phyloP scores from a whole-genome alignment of 2,797 vertebrate species.

The Gallirallus australis region DNA sequence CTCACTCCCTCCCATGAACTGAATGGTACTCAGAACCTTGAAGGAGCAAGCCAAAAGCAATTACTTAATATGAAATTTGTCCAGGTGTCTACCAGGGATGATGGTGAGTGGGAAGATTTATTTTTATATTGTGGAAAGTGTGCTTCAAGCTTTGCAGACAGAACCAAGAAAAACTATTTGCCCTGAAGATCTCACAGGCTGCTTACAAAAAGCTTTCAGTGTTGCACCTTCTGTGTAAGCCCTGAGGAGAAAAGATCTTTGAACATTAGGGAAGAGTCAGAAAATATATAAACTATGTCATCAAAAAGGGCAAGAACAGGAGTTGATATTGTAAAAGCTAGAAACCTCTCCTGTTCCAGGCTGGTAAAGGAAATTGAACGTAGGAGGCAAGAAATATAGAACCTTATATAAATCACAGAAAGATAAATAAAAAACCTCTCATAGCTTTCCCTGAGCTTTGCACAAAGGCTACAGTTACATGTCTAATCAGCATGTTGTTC shows the following conservation, averaged over 20 bases:
- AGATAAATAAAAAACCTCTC: neutral
- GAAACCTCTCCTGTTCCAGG: neutral
- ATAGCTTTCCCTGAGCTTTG: neutral
- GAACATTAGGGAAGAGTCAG: neutral
- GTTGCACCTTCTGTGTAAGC: neutral
- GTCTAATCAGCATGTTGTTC: neutral
- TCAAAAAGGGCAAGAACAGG: neutral
- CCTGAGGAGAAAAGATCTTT: neutral
- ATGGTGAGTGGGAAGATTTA: neutral
- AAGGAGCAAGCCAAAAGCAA: neutral
- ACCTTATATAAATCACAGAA: neutral
- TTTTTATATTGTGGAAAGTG: neutral
- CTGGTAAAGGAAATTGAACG: neutral
- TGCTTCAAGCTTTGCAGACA: neutral
- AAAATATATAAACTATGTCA: conserved; percentile 35
- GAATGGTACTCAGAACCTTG: neutral
- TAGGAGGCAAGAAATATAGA: neutral
- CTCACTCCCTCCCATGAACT: neutral
- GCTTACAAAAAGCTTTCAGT: conserved; percentile 4
- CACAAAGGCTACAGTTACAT: neutral
- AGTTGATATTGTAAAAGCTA: neutral
- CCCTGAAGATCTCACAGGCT: neutral
- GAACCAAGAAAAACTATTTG: conserved; percentile 26
- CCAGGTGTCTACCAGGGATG: neutral
- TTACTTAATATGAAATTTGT: neutral